These are phyloP conservation scores for Hemicentrotus pulcherrimus DNA, from an alignment of 35 echinoderm and acorn worm genomes.

Conservation along the genomic window DNA sequence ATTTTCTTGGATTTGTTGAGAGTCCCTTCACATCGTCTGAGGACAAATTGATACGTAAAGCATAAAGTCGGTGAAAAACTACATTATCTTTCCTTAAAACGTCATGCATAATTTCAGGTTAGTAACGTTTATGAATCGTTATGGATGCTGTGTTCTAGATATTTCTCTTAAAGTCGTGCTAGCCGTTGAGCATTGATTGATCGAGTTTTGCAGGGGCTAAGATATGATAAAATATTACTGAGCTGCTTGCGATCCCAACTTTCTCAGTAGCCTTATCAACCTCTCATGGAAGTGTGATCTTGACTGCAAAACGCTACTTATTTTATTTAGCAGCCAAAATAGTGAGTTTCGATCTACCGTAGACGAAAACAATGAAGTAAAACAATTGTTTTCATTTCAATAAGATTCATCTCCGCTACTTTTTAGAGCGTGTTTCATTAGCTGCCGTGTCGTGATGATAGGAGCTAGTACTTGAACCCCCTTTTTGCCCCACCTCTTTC, in stretches of 20 bases:
- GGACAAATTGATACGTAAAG: neutral
- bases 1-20: neutral
- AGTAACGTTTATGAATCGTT: neutral
- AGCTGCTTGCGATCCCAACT: neutral
- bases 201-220: neutral
- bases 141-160: neutral
- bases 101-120: neutral
- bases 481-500: neutral
- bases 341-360: slow-evolving; percentile 1
- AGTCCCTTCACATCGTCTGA: neutral
- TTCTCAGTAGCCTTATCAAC: too few relatives aligned
- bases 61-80: neutral
- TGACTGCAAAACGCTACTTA: neutral
- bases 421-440: neutral
- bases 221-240: neutral
- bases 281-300: too few relatives aligned
- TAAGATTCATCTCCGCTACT: neutral
- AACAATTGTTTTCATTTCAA: neutral
- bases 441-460: neutral
- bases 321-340: neutral
- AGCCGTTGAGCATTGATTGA: neutral
- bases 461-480: neutral
- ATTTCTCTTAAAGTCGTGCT: too few relatives aligned
- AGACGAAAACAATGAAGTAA: neutral
- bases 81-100: neutral